Evolutionary conservation across 2,797 vertebrate genomes (phyloP).

Genomic region (Pogoniulus pusillus): DNA sequence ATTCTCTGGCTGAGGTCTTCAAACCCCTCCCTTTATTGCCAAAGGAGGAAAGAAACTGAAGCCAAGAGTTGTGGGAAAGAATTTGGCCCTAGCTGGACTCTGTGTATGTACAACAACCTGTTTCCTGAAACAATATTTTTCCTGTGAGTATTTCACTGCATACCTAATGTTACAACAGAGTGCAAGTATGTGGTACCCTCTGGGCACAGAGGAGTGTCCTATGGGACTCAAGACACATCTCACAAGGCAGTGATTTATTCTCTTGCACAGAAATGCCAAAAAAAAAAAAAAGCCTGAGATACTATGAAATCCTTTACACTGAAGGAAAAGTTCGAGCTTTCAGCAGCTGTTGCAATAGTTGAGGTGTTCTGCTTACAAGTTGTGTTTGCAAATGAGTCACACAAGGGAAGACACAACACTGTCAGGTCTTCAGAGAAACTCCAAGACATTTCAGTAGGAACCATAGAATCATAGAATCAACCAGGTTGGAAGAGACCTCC

Average conservation of each 20-base stretch:
- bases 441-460: background rate
- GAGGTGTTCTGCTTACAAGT: background rate
- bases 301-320: background rate
- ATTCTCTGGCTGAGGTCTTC: background rate
- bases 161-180: background rate
- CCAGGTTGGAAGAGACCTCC: no score
- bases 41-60: constrained; percentile 2
- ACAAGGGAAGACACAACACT: background rate
- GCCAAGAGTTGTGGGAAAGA: background rate
- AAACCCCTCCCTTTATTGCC: background rate
- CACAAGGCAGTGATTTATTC: background rate
- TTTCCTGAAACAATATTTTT: background rate
- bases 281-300: background rate
- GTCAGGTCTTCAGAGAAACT: background rate
- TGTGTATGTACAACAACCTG: background rate
- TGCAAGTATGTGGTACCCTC: background rate
- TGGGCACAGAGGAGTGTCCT: background rate
- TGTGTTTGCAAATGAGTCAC: background rate
- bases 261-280: background rate
- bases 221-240: background rate
- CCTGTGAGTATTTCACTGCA: background rate
- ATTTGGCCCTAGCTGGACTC: background rate
- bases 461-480: no score
- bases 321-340: background rate
- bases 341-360: background rate